phyloP scores from a whole-genome alignment of 2,888 invertebrate genomes.

The Crioceris asparagi region DNA sequence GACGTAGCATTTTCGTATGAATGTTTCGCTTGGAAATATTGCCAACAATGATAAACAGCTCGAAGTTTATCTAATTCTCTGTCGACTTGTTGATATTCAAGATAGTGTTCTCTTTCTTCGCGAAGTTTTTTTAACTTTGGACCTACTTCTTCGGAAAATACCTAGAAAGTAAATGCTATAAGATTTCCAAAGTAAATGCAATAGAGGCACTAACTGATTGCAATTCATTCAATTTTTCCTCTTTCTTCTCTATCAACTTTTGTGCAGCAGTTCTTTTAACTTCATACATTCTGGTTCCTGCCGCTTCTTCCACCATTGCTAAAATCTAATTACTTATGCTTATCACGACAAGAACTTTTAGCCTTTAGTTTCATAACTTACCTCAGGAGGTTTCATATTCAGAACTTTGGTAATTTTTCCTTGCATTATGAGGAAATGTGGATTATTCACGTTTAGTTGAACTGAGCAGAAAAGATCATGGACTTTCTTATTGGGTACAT shows the following conservation, averaged over 20 bases:
- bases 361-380: slow-evolving; percentile 32
- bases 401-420: slow-evolving; percentile 97
- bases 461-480: slow-evolving; percentile 93
- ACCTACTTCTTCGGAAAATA: slow-evolving; percentile 76
- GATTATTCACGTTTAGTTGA: slow-evolving; percentile 97
- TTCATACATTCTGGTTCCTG: slow-evolving; percentile 95
- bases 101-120: slow-evolving; percentile 71
- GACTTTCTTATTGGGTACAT: slow-evolving; percentile 81
- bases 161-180: slow-evolving; percentile 33
- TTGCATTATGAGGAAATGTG: slow-evolving; percentile 99
- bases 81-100: slow-evolving; percentile 78
- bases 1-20: slow-evolving; percentile 22
- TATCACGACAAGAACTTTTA: too few relatives aligned
- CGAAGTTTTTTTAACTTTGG: slow-evolving; percentile 80
- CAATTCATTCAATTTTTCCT: slow-evolving; percentile 79
- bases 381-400: slow-evolving; percentile 97
- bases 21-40: slow-evolving; percentile 43
- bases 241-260: slow-evolving; percentile 85
- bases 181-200: background rate
- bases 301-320: slow-evolving; percentile 98
- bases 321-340: too few relatives aligned
- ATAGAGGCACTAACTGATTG: slow-evolving; percentile 10
- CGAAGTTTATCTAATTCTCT: slow-evolving; percentile 75
- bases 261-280: slow-evolving; percentile 79
- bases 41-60: slow-evolving; percentile 63